phyloP scores from a whole-genome alignment of 2,113 vertebrate genomes.

The Falcunculus frontatus region DNA sequence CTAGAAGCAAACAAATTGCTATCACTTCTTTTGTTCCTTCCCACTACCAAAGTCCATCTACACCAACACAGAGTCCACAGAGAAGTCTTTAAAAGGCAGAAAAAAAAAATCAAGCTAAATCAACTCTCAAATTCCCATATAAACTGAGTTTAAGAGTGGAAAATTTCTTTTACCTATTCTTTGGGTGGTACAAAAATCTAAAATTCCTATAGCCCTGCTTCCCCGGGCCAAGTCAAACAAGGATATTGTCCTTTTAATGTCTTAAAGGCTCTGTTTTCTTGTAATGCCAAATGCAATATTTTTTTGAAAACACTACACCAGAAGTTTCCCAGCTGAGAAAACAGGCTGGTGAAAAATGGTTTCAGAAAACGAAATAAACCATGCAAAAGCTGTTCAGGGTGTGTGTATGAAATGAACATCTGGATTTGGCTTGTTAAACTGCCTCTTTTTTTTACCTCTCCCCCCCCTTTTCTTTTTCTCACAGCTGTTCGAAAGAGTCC shows the following conservation, averaged over 20 bases:
- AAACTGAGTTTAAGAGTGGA: conserved; percentile 65
- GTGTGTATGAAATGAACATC: conserved; percentile 81
- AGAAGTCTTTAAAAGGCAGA: background rate
- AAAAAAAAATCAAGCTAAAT: background rate
- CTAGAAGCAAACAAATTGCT: background rate
- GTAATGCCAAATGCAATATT: conserved; percentile 86
- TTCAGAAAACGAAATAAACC: conserved; percentile 86
- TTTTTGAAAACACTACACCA: conserved; percentile 84
- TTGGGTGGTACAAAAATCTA: conserved; percentile 73
- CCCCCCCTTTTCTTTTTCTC: conserved; percentile 56
- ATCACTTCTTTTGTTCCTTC: background rate
- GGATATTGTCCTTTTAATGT: conserved; percentile 82
- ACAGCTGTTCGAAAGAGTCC: conserved; percentile 80
- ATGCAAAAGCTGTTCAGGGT: conserved; percentile 82
- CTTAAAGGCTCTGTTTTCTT: conserved; percentile 80
- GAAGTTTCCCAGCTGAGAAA: conserved; percentile 88
- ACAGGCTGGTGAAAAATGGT: conserved; percentile 85
- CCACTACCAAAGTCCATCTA: background rate
- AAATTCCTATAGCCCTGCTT: conserved; percentile 74
- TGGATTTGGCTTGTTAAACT: conserved; percentile 78
- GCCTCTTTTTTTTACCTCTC: conserved; percentile 36
- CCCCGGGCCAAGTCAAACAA: conserved; percentile 78
- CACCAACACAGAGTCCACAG: background rate
- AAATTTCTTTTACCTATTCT: conserved; percentile 75
- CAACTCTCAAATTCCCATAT: conserved; percentile 66